These are phyloP conservation scores for Piprites chloris DNA, from an alignment of 2,113 vertebrate species.

Conservation along the genomic window DNA sequence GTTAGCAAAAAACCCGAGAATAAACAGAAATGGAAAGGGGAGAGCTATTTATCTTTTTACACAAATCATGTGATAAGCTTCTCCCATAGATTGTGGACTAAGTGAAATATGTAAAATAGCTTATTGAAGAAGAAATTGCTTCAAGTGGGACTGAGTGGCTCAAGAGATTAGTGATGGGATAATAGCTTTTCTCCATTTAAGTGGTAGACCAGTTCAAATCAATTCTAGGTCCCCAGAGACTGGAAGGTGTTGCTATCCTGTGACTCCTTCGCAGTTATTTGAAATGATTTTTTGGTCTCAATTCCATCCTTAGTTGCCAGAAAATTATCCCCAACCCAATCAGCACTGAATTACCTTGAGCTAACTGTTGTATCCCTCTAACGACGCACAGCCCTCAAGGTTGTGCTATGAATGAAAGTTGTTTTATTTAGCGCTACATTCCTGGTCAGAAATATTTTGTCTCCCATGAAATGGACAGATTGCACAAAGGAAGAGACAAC, in stretches of 20 bases:
- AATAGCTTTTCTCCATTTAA: conserved; percentile 59
- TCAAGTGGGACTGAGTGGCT: conserved; percentile 36
- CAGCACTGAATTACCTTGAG: background rate
- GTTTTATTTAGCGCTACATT: background rate
- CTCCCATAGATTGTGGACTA: background rate
- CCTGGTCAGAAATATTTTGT: background rate
- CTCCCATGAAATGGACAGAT: accelerated
- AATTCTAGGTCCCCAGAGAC: conserved; percentile 36
- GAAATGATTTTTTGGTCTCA: conserved; percentile 39
- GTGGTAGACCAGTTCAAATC: conserved; percentile 42
- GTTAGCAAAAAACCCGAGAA: background rate
- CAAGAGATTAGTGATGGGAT: conserved; percentile 48
- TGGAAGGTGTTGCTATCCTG: conserved; percentile 25
- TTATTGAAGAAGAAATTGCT: conserved; percentile 45
- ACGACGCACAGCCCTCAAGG: background rate
- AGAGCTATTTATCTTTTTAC: background rate
- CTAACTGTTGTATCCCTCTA: background rate
- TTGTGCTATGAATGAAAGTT: background rate
- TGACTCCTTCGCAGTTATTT: background rate
- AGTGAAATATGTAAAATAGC: conserved; percentile 49
- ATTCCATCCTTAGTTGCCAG: background rate
- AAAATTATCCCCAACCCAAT: conserved; percentile 16
- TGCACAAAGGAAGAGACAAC: background rate
- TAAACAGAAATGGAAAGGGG: background rate
- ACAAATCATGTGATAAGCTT: background rate